Conservation (phyloP, 2,797 vertebrate genomes). For the Antrozous pallidus region DNA sequence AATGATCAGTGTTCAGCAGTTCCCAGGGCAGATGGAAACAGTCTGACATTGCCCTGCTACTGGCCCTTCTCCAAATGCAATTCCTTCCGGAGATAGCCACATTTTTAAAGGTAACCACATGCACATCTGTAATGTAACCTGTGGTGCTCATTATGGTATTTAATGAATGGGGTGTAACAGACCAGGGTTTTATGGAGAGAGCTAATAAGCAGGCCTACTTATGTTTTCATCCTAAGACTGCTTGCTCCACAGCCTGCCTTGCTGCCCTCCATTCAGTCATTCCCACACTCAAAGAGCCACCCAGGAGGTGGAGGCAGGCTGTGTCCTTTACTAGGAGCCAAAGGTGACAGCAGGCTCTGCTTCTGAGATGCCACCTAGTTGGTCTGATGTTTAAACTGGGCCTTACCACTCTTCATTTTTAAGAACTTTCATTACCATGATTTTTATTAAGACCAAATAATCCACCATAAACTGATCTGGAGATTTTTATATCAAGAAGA, state of each 20-base stretch:
- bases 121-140: not conserved
- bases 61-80: conserved; percentile 14
- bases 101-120: conserved; percentile 41
- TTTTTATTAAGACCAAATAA: conserved; percentile 28
- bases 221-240: conserved; percentile 11
- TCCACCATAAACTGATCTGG: not conserved
- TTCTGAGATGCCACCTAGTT: not conserved
- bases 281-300: not conserved
- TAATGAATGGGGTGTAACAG: conserved; percentile 20
- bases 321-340: not conserved
- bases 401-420: not conserved
- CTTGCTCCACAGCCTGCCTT: not conserved
- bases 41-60: not conserved
- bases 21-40: not conserved
- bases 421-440: not conserved
- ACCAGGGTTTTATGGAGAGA: conserved; percentile 35
- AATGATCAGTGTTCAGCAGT: not conserved
- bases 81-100: conserved; percentile 44
- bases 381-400: not conserved
- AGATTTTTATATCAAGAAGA: conserved; percentile 10
- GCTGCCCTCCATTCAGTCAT: not conserved
- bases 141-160: conserved; percentile 31
- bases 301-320: not conserved
- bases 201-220: not conserved
- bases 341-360: not conserved